phyloP scores from a whole-genome alignment of 2,113 vertebrate species.

The Peromyscus maniculatus region DNA sequence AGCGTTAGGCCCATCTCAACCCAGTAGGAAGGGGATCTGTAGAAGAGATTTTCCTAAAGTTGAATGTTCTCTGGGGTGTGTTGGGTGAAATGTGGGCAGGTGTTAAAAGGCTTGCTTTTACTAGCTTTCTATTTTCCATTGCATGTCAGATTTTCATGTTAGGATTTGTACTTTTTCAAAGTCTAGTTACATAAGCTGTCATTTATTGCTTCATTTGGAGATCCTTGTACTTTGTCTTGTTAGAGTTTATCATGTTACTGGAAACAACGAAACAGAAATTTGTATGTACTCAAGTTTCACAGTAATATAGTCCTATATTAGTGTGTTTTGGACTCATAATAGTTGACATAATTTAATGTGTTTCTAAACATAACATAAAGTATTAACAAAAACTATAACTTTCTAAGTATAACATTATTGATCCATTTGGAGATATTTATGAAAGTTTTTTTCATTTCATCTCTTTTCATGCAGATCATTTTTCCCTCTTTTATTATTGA shows the following conservation, averaged over 20 bases:
- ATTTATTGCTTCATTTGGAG: neutral
- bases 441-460: neutral
- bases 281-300: neutral
- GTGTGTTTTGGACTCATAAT: neutral
- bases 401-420: neutral
- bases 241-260: neutral
- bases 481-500: neutral
- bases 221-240: neutral
- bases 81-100: neutral
- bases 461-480: neutral
- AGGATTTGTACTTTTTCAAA: neutral
- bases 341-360: neutral
- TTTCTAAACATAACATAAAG: neutral
- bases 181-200: neutral
- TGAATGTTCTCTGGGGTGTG: neutral
- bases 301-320: neutral
- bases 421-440: neutral
- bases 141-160: neutral
- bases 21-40: neutral
- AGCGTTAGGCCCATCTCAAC: accelerated
- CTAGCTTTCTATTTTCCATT: neutral
- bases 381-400: neutral
- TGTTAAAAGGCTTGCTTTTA: neutral
- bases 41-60: neutral
- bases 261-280: neutral